Evolutionary conservation across 2,797 vertebrate species (phyloP).

Genomic region (Neomorphus geoffroyi): DNA sequence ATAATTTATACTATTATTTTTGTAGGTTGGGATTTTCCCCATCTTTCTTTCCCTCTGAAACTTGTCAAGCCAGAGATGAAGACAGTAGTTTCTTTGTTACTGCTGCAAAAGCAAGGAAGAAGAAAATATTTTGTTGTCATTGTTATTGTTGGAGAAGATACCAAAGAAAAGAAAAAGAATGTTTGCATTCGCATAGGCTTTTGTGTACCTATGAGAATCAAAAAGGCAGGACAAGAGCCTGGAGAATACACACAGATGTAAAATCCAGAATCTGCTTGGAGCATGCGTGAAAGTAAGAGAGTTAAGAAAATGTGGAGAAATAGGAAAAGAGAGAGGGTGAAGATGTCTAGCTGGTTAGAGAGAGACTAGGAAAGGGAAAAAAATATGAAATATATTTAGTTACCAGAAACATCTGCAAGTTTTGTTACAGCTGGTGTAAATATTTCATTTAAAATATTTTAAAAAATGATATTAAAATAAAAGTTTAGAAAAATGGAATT

Average conservation of each 20-base stretch:
- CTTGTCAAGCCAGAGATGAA: not conserved
- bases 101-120: not conserved
- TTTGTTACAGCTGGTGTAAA: not conserved
- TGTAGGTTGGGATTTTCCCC: constrained; percentile 5
- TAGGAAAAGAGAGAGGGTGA: not conserved
- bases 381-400: not conserved
- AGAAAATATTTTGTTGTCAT: not conserved
- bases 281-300: not conserved
- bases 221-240: not conserved
- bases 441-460: not conserved
- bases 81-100: not conserved
- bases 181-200: not conserved
- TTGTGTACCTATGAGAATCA: not conserved
- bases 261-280: not conserved
- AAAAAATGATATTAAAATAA: not conserved
- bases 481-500: not conserved
- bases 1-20: not conserved
- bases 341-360: not conserved
- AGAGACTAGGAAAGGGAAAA: not conserved
- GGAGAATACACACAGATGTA: not conserved
- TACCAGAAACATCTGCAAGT: not conserved
- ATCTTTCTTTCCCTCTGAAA: not conserved
- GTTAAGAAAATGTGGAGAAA: not conserved
- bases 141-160: not conserved
- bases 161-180: not conserved